These are phyloP conservation scores for Anolis sagrei DNA, from an alignment of 2,113 vertebrate species.

Conservation along the genomic window DNA sequence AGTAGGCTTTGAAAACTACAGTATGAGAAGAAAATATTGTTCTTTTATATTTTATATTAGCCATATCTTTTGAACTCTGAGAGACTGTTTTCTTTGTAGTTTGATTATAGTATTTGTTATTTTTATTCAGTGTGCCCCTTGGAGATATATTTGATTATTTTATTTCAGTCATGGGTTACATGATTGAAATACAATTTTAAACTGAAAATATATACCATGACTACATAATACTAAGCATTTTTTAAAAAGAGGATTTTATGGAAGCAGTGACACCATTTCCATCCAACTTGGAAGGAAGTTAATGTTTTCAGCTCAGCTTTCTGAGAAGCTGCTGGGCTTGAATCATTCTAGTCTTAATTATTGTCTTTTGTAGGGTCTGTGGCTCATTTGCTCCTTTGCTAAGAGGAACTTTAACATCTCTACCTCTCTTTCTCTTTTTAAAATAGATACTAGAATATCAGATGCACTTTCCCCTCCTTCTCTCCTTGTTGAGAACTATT, in stretches of 20 bases:
- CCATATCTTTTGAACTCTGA: background rate
- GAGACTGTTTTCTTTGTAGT: background rate
- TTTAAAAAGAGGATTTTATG: background rate
- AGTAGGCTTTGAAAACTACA: background rate
- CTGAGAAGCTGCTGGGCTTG: conserved; percentile 44
- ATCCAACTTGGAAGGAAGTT: conserved; percentile 27
- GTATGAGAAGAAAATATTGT: background rate
- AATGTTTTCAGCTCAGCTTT: conserved; percentile 49
- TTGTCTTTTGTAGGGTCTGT: conserved; percentile 38
- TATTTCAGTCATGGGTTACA: background rate
- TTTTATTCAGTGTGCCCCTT: background rate
- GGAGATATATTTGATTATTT: background rate
- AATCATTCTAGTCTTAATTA: conserved; percentile 54
- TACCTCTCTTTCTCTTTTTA: background rate
- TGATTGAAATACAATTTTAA: background rate
- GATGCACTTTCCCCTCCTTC: conserved; percentile 11
- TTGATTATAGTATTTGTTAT: background rate
- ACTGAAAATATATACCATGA: background rate
- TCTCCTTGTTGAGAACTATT: conserved; percentile 51
- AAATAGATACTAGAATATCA: conserved; percentile 5
- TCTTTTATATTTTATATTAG: background rate
- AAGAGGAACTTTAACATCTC: conserved; percentile 37
- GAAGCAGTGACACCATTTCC: background rate
- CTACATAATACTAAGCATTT: background rate
- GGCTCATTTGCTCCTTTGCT: conserved; percentile 49